Evolutionary conservation across 2,113 vertebrate genomes (phyloP).

Genomic region (Rhabdomys dilectus): DNA sequence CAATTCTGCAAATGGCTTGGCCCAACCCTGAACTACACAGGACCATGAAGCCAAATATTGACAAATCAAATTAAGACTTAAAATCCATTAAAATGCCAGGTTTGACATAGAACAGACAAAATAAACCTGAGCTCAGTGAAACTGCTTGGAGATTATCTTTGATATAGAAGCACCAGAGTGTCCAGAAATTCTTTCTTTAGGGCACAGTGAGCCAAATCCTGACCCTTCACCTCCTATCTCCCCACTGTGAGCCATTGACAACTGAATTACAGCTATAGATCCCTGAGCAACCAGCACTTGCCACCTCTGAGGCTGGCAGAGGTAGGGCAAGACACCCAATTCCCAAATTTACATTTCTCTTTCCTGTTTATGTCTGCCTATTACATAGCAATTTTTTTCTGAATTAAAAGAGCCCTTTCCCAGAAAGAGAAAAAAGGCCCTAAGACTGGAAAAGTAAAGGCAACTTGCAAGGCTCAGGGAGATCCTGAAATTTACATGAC

Average conservation of each 20-base stretch:
- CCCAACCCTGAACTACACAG: neutral
- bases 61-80: neutral
- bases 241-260: neutral
- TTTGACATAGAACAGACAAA: neutral
- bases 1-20: neutral
- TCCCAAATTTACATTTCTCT: neutral
- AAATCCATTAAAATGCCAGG: neutral
- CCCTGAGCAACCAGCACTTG: neutral
- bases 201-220: neutral
- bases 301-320: neutral
- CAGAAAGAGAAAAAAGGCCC: neutral
- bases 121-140: neutral
- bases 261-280: neutral
- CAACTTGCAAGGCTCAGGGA: neutral
- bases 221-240: neutral
- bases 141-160: neutral
- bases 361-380: neutral
- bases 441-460: neutral
- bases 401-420: neutral
- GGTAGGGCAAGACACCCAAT: neutral
- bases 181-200: neutral
- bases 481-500: neutral
- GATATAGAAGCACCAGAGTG: neutral
- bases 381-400: neutral
- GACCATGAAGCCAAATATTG: neutral